Conservation (phyloP, 2,113 vertebrate species). For the Etia nguti region DNA sequence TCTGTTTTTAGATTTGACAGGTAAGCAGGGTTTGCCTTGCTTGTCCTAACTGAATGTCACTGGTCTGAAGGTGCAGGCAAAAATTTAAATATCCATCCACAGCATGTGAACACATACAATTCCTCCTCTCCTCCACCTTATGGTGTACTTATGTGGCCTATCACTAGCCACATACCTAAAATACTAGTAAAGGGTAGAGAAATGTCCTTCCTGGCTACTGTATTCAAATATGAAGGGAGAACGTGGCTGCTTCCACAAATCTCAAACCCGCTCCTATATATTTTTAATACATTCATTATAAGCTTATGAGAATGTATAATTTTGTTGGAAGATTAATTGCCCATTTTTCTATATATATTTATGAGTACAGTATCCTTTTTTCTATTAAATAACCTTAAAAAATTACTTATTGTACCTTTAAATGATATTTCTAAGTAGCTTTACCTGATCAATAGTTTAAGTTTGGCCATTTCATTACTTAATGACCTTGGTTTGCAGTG, state of each 20-base stretch:
- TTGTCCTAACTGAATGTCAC: background rate
- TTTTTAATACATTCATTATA: too few relatives aligned
- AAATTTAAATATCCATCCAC: background rate
- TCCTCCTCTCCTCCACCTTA: background rate
- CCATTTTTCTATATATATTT: background rate
- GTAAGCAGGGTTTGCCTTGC: background rate
- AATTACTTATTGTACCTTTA: background rate
- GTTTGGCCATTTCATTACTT: background rate
- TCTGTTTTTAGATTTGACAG: background rate
- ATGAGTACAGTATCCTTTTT: background rate
- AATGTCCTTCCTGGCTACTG: too few relatives aligned
- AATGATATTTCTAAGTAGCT: background rate
- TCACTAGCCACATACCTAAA: background rate
- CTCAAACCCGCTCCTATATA: too few relatives aligned
- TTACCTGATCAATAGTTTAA: background rate
- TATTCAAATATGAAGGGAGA: too few relatives aligned
- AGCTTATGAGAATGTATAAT: background rate
- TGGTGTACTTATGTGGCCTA: background rate
- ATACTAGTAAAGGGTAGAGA: background rate
- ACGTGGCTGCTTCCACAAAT: too few relatives aligned
- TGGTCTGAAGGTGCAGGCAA: background rate
- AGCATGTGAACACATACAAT: background rate
- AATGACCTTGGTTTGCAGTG: background rate
- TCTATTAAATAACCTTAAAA: background rate
- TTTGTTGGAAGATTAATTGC: background rate